Evolutionary conservation across 2,797 vertebrate species (phyloP), one percentile per base, ranked within the genome.

Genomic region (Lycodopsis pacificus): DNA sequence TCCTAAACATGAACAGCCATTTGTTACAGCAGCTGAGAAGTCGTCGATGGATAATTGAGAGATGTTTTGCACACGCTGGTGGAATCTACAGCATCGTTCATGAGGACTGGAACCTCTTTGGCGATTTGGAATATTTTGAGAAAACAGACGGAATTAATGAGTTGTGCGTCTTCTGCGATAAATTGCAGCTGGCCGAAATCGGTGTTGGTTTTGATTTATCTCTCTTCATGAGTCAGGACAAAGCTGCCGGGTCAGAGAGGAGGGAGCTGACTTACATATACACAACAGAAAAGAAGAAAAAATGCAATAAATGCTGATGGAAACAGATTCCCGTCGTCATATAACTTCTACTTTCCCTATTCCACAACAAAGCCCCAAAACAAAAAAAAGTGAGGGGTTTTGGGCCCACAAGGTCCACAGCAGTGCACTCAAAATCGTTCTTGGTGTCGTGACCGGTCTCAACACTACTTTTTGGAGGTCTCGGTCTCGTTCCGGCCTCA

Each of bases 201-300:
- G 30, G 30, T 30, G 4, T 30, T 83, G 90, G 86, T 84, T 92
- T 91, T 92, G 89, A 93, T 93, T 93, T 92, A 83, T 86, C 74
- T 79, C 73, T 88, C 79, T 88, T 91, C 89, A 86, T 90, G 90
- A 91, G 91, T 91, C 86, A 85, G 76, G 88, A 81, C 79, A 66
- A 78, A 87, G 88, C 83, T 77, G 81, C 63, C 79, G 44, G 87
- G 88, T 86, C 84, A 87, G 87, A 82, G 74, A 79, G 65, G 85
- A 85, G 89, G 85, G 87, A 88, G 88, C 88, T 80, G 65, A 87
- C 87, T 91, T 89, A 92, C 84, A 93, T 89, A 91, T 84, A 85
- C 81, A 71, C 69, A 70, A 85, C 65, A 32, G 3, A n/a, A n/a
- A n/a, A 61, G 20, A 19, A 5, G 32, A 32, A 22, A 19, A 36